phyloP scores from a whole-genome alignment of 2,797 vertebrate species.

The Hydrophis major region DNA sequence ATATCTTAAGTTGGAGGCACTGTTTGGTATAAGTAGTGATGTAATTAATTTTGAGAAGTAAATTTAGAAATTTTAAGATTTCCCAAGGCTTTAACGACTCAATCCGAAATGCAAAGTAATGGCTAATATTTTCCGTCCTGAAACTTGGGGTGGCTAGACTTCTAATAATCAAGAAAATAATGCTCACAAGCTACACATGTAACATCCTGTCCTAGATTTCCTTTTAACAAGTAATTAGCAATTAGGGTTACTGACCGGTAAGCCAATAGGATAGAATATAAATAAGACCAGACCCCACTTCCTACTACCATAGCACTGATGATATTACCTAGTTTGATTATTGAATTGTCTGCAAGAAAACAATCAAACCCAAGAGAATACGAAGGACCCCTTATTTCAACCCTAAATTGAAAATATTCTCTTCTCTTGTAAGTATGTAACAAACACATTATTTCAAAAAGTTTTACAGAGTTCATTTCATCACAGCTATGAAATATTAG shows the following conservation, averaged over 20 bases:
- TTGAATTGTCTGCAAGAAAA: background rate
- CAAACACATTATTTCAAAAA: background rate
- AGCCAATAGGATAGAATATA: background rate
- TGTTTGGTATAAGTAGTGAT: background rate
- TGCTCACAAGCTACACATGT: background rate
- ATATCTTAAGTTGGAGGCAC: background rate
- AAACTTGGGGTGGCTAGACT: background rate
- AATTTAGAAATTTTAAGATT: background rate
- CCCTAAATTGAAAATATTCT: background rate
- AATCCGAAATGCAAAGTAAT: background rate
- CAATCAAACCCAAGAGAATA: background rate
- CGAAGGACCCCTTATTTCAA: background rate
- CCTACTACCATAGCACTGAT: background rate
- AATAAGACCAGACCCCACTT: background rate
- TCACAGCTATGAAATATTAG: background rate
- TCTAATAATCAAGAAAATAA: background rate
- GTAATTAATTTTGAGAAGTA: background rate
- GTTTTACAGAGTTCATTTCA: background rate
- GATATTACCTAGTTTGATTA: background rate
- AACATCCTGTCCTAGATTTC: background rate
- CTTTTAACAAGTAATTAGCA: background rate
- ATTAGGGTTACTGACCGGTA: background rate
- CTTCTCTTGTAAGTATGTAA: background rate
- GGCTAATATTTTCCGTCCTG: background rate
- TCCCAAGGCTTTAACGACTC: background rate